phyloP scores from a whole-genome alignment of 2,113 vertebrate genomes.

The Carettochelys insculpta region DNA sequence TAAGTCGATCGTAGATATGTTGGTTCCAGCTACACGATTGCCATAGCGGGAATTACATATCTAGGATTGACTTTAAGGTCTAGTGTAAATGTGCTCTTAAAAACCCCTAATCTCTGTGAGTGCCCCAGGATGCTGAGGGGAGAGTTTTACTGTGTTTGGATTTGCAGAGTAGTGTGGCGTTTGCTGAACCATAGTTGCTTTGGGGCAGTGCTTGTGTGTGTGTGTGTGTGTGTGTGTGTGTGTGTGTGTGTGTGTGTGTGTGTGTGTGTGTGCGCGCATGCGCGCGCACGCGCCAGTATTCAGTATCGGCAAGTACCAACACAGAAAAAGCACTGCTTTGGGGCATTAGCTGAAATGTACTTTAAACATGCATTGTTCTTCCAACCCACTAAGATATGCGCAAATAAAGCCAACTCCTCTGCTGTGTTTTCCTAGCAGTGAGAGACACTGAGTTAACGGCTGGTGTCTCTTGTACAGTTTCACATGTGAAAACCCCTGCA shows the following conservation, averaged over 20 bases:
- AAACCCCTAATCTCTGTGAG: neutral
- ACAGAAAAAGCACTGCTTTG: no score
- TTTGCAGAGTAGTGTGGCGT: neutral
- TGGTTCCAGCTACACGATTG: no score
- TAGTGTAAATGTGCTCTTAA: no score
- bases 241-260: no score
- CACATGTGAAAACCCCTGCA: neutral
- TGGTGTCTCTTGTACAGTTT: neutral
- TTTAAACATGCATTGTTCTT: neutral
- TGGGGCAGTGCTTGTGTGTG: no score
- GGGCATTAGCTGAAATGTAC: neutral
- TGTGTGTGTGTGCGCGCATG: no score
- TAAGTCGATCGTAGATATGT: no score
- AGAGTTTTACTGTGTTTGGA: neutral
- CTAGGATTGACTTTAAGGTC: no score
- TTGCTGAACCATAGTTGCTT: neutral
- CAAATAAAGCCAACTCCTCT: neutral
- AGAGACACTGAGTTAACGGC: neutral
- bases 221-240: no score
- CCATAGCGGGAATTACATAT: no score
- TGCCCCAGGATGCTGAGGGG: neutral
- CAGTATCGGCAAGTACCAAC: no score
- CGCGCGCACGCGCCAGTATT: no score
- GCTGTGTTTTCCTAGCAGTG: neutral
- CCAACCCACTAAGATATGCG: neutral